phyloP scores from a whole-genome alignment of 2,797 vertebrate genomes.

The Cyclopterus lumpus region DNA sequence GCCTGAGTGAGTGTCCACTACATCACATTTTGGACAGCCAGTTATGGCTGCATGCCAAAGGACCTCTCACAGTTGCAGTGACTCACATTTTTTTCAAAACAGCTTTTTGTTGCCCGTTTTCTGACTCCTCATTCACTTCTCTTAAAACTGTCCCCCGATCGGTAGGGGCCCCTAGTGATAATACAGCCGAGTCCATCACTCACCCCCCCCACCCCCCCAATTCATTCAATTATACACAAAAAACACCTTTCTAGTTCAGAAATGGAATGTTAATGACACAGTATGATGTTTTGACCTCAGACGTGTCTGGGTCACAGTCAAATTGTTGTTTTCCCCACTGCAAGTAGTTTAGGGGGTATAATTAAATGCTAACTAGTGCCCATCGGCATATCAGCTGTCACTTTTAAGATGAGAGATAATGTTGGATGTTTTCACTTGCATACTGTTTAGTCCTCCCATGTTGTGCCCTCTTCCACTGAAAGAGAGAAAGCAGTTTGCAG shows the following conservation, averaged over 20 bases:
- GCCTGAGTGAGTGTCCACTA: background rate
- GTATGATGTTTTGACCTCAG: background rate
- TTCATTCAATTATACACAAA: background rate
- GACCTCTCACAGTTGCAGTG: background rate
- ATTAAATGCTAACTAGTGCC: conserved; percentile 3
- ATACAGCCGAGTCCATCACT: background rate
- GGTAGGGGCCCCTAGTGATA: background rate
- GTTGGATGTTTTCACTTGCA: conserved; percentile 24
- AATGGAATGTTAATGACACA: background rate
- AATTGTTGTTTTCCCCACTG: background rate
- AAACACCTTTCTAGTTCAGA: background rate
- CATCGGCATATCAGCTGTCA: conserved; percentile 11
- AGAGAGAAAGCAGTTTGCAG: conserved; percentile 43
- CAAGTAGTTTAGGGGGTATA: background rate
- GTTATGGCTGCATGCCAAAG: background rate
- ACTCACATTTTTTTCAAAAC: background rate
- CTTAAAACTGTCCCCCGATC: no score
- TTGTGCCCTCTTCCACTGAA: conserved; percentile 4
- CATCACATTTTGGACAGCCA: background rate
- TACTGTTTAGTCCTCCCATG: background rate
- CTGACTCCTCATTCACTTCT: background rate
- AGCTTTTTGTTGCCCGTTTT: background rate
- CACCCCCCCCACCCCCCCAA: no score
- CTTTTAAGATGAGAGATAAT: conserved; percentile 15
- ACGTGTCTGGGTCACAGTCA: background rate